These are phyloP conservation scores for Porites evermanni DNA, from an alignment of 92 coral and sea anemone genomes.

Conservation along the genomic window DNA sequence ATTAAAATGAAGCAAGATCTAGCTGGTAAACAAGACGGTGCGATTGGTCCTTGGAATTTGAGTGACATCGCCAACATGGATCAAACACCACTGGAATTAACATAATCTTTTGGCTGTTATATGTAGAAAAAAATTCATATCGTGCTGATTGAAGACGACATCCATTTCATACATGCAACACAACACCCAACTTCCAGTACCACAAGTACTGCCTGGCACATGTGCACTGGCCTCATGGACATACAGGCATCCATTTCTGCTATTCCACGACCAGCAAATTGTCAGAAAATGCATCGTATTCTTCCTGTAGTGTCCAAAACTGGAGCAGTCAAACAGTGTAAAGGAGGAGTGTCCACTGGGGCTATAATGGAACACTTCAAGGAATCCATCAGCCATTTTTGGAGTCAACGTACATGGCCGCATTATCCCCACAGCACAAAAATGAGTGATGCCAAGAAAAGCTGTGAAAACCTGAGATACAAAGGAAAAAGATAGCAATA, in stretches of 20 bases:
- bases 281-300: constrained; percentile 17
- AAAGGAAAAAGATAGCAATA: neutral
- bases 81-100: constrained; percentile 29
- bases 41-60: constrained; percentile 42
- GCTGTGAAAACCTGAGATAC: constrained; percentile 54
- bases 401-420: constrained; percentile 22
- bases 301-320: constrained; percentile 14
- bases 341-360: constrained; percentile 19
- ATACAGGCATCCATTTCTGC: constrained; percentile 3
- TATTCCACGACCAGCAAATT: neutral
- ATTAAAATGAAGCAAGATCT: constrained; percentile 17
- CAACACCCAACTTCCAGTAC: constrained; percentile 2
- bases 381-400: constrained; percentile 11
- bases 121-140: constrained; percentile 21
- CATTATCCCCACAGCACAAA: constrained; percentile 47
- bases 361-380: constrained; percentile 10
- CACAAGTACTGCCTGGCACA: constrained; percentile 26
- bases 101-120: neutral
- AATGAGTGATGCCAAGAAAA: constrained; percentile 45
- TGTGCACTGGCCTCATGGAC: constrained; percentile 37
- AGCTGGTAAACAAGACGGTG: constrained; percentile 2
- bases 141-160: neutral
- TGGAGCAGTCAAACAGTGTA: constrained; percentile 24
- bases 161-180: constrained; percentile 9
- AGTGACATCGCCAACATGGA: constrained; percentile 55